Base-by-base conservation (phyloP, 1,140 invertebrate genomes). In the Mesaphorura yosii region DNA sequence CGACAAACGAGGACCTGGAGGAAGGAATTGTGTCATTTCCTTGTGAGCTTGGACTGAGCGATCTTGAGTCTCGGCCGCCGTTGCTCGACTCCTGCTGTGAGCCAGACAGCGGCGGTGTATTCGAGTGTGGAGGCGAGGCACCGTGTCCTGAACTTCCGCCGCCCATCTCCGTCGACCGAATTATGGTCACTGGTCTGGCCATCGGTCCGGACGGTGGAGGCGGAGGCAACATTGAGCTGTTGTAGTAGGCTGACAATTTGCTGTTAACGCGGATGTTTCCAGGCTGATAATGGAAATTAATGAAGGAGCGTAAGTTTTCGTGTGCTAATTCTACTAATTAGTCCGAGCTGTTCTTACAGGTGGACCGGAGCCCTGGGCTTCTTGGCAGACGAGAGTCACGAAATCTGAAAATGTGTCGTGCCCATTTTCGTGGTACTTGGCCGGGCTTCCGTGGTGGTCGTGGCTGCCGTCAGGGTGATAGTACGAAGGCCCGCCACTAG, bases 301-400 rank as follows among this genome's bases (percentile, higher is more conserved):
- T n/a, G n/a, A n/a, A n/a, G n/a, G n/a, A n/a, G n/a, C n/a, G n/a
- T n/a, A n/a, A n/a, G n/a, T n/a, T n/a, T n/a, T n/a, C n/a, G n/a
- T n/a, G n/a, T n/a, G n/a, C n/a, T n/a, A n/a, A n/a, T n/a, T n/a
- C n/a, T n/a, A n/a, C 2, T 1, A 51, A 41, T 19, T 26, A 5
- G 25, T 42, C 12, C 27, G n/a, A 20, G 15, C 15, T 26, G 60
- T 66, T 68, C 75, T n/a, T n/a, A 86, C 84, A 78, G 86, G 85
- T 66, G 81, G 74, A 66, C 79, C 77, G 62, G 82, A 82, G 60
- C 83, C 83, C 63, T 87, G 83, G 38, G 84, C 83, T 71, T 94
- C 90, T 72, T 94, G 89, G 68, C 90, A 95, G 40, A 95, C 91
- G 65, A 95, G 88, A 28, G 89, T 94, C 28, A 95, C 91, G 72